Percentiles rank a stretch among this genome's conserved stretches.
These are phyloP conservation scores for Stegastes partitus DNA, from an alignment of 2,113 vertebrate genomes.

Conservation along the genomic window DNA sequence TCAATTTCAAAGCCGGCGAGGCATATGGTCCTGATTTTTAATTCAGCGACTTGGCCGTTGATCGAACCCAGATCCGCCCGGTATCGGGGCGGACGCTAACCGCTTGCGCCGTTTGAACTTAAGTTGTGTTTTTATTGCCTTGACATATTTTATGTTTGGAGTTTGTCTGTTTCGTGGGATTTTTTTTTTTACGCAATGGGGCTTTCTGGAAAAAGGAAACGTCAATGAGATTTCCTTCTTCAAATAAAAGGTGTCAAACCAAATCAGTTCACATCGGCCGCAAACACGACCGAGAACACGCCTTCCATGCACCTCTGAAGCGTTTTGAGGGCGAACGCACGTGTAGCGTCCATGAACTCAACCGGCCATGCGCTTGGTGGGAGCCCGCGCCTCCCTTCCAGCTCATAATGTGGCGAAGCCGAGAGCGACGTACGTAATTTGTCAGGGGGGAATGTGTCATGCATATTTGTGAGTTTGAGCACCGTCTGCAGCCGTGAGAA, in stretches of 20 bases:
- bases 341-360: background rate
- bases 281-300: background rate
- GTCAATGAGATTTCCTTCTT: slow-evolving; percentile 42
- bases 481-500: slow-evolving; percentile 71
- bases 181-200: background rate
- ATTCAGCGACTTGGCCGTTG: slow-evolving; percentile 24
- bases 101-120: background rate
- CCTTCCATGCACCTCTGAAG: background rate
- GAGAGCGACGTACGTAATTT: slow-evolving; percentile 44
- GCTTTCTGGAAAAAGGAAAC: slow-evolving; percentile 29
- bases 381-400: slow-evolving; percentile 42
- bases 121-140: slow-evolving; percentile 31
- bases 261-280: slow-evolving; percentile 29
- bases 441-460: slow-evolving; percentile 66
- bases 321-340: background rate
- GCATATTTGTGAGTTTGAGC: slow-evolving; percentile 72
- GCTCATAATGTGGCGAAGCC: slow-evolving; percentile 46
- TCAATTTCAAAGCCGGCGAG: slow-evolving; percentile 23
- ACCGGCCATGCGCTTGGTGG: slow-evolving; percentile 34
- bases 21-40: slow-evolving; percentile 58
- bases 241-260: slow-evolving; percentile 55
- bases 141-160: slow-evolving; percentile 20
- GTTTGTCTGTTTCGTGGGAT: slow-evolving; percentile 20
- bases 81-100: slow-evolving; percentile 39
- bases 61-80: slow-evolving; percentile 31